Base-by-base conservation (phyloP, 2,797 vertebrate genomes). In the Vespertilio murinus region DNA sequence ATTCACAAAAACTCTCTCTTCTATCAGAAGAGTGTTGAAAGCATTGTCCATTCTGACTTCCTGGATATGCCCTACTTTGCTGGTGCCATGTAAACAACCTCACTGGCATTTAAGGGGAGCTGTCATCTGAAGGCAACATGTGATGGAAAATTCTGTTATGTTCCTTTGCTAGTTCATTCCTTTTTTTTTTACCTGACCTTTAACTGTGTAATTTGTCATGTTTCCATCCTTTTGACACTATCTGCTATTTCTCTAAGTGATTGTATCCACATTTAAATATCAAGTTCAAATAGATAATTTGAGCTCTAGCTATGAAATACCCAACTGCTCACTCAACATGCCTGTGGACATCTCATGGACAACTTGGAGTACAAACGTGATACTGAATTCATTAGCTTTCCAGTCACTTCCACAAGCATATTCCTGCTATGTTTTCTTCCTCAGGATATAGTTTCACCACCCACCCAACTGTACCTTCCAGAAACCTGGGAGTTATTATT, bases 21-120 rank as follows among this genome's bases (percentile, higher is more conserved):
- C 84, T 92, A 47, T 97, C 65, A 97, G 69, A 94, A 90, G 93
- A 96, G 49, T 97, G 93, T 86, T 94, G 94, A 95, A 96, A 96
- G 91, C 40, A 52, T 49, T 71, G 91, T 83, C 81, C 94, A 20
- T 65, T 85, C 40, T 56, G 38, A 93, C 87, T 95, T 95, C 77
- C 95, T 95, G 91, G 52, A 49, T 77, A 78, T 91, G 93, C 73
- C 77, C 77, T 91, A 85, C 69, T 95, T 93, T 64, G 35, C 12
- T 4, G 30, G 40, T 94, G 78, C 78, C 91, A 88, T 56, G 33
- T 74, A 95, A 96, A 90, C 90, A 95, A 52, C 40, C 16, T 87
- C 77, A 80, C 6, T 93, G 73, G 71, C 91, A 95, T 88, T 93
- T 94, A 40, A 78, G 38, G 69, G 64, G 35, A 80, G 30, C 45